Percentiles rank a stretch among this genome's conserved stretches.
Evolutionary conservation across 2,113 vertebrate genomes (phyloP).

Genomic region (Sterrhoptilus dennistouni): DNA sequence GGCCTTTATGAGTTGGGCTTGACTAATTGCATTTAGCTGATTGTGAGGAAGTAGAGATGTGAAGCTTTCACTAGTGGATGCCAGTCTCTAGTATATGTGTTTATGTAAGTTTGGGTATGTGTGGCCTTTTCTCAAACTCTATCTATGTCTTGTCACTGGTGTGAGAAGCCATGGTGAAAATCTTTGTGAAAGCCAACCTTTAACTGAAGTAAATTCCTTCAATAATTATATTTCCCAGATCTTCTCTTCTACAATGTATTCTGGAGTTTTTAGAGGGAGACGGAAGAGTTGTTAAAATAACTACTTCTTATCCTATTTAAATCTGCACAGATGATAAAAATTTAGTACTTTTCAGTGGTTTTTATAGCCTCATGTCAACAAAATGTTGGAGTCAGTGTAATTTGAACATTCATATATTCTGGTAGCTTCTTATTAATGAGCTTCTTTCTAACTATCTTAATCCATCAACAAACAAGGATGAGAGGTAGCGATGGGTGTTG

Average conservation of each 20-base stretch:
- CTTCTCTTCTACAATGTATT: neutral
- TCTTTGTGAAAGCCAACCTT: neutral
- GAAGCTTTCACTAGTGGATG: neutral
- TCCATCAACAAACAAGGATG: neutral
- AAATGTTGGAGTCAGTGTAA: neutral
- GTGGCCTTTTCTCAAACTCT: neutral
- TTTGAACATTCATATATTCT: neutral
- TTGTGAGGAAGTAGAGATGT: neutral
- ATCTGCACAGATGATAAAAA: neutral
- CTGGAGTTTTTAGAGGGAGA: neutral
- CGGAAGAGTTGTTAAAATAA: neutral
- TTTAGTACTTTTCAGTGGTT: neutral
- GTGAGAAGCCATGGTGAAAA: neutral
- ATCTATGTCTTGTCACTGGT: rapidly evolving
- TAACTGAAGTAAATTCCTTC: neutral
- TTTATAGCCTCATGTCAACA: neutral
- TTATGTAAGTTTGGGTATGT: neutral
- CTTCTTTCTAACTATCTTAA: neutral
- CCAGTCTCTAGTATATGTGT: neutral
- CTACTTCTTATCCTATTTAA: neutral
- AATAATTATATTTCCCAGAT: neutral
- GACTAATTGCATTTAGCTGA: neutral
- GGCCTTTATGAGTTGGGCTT: neutral
- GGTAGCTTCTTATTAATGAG: neutral
- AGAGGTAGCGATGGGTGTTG: neutral